Evolutionary conservation across 2,888 invertebrate species (phyloP).

Genomic region (Epinotia brunnichana): DNA sequence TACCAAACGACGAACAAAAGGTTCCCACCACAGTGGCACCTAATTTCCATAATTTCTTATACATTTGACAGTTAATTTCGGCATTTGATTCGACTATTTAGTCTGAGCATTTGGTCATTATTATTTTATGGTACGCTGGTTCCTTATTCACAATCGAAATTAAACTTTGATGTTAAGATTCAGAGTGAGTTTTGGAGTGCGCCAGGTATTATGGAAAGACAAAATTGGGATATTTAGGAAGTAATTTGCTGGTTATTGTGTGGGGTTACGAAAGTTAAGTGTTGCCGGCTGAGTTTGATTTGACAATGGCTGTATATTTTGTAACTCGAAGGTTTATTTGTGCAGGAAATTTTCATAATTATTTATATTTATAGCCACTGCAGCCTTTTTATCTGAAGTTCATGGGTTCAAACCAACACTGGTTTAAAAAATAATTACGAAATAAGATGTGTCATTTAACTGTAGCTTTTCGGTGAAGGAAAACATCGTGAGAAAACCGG

Average conservation of each 20-base stretch:
- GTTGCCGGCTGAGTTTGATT: not conserved
- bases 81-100: constrained; percentile 47
- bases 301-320: not conserved
- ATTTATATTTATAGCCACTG: no score
- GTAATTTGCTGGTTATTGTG: constrained; percentile 30
- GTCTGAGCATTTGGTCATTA: constrained; percentile 31
- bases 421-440: no score
- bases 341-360: no score
- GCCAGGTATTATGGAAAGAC: constrained; percentile 5
- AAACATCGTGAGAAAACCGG: no score
- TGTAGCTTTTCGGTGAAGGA: no score
- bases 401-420: no score
- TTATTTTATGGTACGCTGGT: constrained; percentile 35
- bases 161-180: not conserved
- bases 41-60: constrained; percentile 44
- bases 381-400: no score
- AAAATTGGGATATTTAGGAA: constrained; percentile 35
- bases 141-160: not conserved
- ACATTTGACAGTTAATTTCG: constrained; percentile 48
- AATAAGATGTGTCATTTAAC: no score
- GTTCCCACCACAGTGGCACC: constrained; percentile 34
- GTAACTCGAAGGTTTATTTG: no score
- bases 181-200: not conserved
- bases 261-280: constrained; percentile 16
- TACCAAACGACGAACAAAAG: constrained; percentile 7